phyloP scores from a whole-genome alignment of 2,888 invertebrate species.

The Spilosoma lubricipeda region DNA sequence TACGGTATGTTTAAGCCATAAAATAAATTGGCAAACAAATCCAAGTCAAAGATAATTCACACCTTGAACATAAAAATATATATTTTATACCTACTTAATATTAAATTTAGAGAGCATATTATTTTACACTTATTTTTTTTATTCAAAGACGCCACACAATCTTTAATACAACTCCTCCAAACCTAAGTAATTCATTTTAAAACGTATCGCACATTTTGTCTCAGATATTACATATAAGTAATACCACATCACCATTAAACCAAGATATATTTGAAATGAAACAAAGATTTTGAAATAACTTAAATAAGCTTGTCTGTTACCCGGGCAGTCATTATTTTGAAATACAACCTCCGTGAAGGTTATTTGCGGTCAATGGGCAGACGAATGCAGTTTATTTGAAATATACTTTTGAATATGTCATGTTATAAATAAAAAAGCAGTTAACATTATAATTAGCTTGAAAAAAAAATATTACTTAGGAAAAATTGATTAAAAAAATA shows the following conservation, averaged over 20 bases:
- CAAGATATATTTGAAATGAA: slow-evolving; percentile 44
- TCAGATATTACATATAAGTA: slow-evolving; percentile 7
- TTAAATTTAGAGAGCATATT: too few species aligned
- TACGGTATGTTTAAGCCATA: too few species aligned
- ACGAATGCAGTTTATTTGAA: slow-evolving; percentile 77
- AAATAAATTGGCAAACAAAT: too few species aligned
- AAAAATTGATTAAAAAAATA: neutral
- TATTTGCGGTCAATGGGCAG: slow-evolving; percentile 82
- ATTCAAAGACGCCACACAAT: neutral
- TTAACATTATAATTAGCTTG: slow-evolving; percentile 46
- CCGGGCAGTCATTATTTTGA: slow-evolving; percentile 82
- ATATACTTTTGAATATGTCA: slow-evolving; percentile 75
- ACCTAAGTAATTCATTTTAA: neutral
- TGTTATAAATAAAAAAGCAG: slow-evolving; percentile 71
- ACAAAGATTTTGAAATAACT: slow-evolving; percentile 43
- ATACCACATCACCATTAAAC: slow-evolving; percentile 34
- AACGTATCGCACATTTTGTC: neutral
- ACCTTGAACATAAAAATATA: neutral
- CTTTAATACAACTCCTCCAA: slow-evolving; percentile 2
- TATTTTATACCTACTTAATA: too few species aligned
- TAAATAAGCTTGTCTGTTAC: slow-evolving; percentile 66
- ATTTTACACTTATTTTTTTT: neutral
- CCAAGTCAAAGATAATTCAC: too few species aligned
- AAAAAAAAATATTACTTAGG: neutral
- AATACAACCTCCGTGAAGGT: slow-evolving; percentile 76